Conservation (phyloP, 2,797 vertebrate species). For the Labeo calbasu region DNA sequence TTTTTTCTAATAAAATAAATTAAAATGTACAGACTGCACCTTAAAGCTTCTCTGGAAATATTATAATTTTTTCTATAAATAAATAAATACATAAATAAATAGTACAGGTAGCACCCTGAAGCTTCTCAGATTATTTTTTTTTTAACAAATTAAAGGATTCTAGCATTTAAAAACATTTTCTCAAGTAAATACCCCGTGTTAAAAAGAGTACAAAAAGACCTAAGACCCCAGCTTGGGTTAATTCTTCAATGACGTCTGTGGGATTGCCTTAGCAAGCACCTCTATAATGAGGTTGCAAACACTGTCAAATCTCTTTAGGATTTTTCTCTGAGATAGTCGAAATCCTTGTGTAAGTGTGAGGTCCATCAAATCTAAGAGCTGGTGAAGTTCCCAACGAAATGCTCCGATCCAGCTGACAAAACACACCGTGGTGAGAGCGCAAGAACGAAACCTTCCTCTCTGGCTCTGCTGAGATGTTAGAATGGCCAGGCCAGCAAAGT, state of each 20-base stretch:
- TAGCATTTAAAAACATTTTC: neutral
- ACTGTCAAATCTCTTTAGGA: constrained; percentile 68
- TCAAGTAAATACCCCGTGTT: neutral
- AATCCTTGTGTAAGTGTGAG: constrained; percentile 66
- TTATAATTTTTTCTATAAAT: no score
- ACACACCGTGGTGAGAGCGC: constrained; percentile 76
- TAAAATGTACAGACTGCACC: no score
- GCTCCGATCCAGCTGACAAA: constrained; percentile 89
- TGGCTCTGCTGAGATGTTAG: constrained; percentile 57
- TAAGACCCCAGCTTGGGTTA: neutral
- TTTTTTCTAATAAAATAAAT: no score
- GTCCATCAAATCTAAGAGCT: constrained; percentile 79
- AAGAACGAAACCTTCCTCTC: constrained; percentile 51
- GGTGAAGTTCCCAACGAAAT: constrained; percentile 62
- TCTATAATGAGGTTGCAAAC: constrained; percentile 10
- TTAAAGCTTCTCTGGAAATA: no score
- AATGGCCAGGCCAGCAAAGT: constrained; percentile 50
- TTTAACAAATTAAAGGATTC: neutral
- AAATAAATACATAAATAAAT: no score
- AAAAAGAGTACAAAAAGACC: neutral
- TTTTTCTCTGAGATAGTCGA: constrained; percentile 17
- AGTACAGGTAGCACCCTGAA: no score
- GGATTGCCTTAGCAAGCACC: neutral
- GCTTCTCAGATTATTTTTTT: no score
- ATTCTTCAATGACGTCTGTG: neutral